Evolutionary conservation across 2,888 invertebrate species (phyloP).

Genomic region (Tillus elongatus): DNA sequence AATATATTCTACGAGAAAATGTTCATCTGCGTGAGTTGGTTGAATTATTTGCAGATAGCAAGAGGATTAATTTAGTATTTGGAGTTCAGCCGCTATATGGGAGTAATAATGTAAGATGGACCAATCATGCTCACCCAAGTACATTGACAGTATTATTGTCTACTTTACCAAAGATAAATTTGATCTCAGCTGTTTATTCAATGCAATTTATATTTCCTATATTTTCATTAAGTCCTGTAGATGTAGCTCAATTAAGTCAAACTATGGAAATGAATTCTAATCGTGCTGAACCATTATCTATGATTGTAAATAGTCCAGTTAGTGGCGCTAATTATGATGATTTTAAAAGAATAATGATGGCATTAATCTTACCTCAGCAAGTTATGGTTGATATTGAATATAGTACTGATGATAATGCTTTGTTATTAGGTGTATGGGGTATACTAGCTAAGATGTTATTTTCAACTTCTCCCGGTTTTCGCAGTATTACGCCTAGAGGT

Average conservation of each 20-base stretch:
- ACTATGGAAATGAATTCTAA: constrained; percentile 7
- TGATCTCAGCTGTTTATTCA: not conserved
- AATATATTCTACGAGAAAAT: constrained; percentile 1
- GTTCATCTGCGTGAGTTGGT: not conserved
- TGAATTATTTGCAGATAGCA: not conserved
- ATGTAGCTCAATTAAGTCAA: constrained; percentile 1
- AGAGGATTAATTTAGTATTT: not conserved
- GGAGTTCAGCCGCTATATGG: not conserved
- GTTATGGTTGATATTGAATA: constrained; percentile 5
- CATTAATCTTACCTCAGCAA: not conserved
- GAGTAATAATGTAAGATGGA: no score
- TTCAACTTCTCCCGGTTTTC: no score
- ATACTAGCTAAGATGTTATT: no score
- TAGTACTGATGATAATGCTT: no score
- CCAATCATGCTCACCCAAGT: no score
- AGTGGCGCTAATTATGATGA: constrained; percentile 4
- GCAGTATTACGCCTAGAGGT: no score
- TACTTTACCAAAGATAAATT: not conserved
- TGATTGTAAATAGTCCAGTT: not conserved
- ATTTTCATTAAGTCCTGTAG: not conserved
- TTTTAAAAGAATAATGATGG: constrained; percentile 1
- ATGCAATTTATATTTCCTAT: constrained; percentile 5
- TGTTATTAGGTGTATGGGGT: no score
- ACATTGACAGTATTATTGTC: no score
- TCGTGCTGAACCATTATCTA: not conserved